These are phyloP conservation scores for Castor canadensis DNA, from an alignment of 2,113 vertebrate genomes.

Conservation along the genomic window DNA sequence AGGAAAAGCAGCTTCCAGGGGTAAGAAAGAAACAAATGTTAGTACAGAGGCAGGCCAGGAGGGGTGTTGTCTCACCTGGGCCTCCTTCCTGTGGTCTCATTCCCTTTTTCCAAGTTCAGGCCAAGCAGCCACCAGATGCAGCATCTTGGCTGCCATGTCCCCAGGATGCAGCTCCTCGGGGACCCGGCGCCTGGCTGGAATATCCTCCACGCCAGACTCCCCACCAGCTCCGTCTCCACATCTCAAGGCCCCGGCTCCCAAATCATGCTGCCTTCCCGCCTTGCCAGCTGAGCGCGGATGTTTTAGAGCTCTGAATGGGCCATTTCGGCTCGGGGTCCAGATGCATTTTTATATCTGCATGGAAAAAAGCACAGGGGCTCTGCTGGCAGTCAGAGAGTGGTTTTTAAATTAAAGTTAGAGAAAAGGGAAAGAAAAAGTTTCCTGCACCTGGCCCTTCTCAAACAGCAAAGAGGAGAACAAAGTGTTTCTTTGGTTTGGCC, in stretches of 20 bases:
- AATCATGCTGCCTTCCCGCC: not conserved
- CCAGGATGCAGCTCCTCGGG: conserved; percentile 66
- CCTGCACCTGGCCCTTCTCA: conserved; percentile 56
- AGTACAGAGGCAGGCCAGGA: too few relatives aligned
- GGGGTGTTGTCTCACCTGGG: rapidly evolving
- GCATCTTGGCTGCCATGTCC: conserved; percentile 39
- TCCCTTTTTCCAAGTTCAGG: not conserved
- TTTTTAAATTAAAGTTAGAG: conserved; percentile 75
- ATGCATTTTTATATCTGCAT: conserved; percentile 82
- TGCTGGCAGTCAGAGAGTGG: conserved; percentile 72
- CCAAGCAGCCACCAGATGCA: not conserved
- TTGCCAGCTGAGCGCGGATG: conserved; percentile 81
- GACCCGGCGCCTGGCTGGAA: conserved; percentile 73
- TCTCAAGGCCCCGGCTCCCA: conserved; percentile 43
- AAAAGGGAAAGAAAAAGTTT: conserved; percentile 56
- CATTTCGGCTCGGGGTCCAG: conserved; percentile 81
- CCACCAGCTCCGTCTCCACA: conserved; percentile 66
- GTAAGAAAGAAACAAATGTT: not conserved
- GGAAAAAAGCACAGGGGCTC: conserved; percentile 67
- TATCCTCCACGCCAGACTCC: conserved; percentile 72
- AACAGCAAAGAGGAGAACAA: not conserved
- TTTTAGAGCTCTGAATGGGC: conserved; percentile 78
- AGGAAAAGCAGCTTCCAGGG: rapidly evolving
- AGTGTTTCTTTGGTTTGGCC: not conserved
- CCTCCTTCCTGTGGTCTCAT: not conserved